These are phyloP conservation scores for Archips xylosteana DNA, from an alignment of 2,888 invertebrate genomes.

Conservation along the genomic window DNA sequence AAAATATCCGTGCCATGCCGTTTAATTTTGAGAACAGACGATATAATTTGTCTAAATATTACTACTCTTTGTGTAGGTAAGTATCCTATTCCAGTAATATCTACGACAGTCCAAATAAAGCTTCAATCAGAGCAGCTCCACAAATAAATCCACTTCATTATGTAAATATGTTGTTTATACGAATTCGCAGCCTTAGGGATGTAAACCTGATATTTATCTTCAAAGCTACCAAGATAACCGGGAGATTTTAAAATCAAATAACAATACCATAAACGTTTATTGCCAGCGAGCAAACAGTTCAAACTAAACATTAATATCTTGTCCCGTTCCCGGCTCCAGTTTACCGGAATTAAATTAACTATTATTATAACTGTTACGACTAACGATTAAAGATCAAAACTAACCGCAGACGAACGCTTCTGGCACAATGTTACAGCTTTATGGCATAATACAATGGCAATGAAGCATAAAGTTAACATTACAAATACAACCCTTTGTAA, in stretches of 20 bases:
- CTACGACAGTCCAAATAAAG: background rate
- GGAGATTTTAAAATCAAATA: conserved; percentile 63
- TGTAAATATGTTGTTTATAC: background rate
- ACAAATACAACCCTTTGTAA: conserved; percentile 53
- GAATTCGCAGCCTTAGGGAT: conserved; percentile 11
- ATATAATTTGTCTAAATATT: no score
- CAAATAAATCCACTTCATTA: conserved; percentile 9
- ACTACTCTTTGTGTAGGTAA: no score
- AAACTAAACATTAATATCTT: conserved; percentile 66
- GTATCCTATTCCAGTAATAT: background rate
- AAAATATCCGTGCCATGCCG: no score
- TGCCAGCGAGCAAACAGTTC: conserved; percentile 57
- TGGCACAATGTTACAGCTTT: conserved; percentile 56
- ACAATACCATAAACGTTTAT: conserved; percentile 65
- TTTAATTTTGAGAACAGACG: no score
- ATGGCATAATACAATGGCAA: conserved; percentile 66
- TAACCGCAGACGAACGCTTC: conserved; percentile 65
- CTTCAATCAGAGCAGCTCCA: background rate
- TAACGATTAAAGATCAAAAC: conserved; percentile 65
- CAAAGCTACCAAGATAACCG: conserved; percentile 25
- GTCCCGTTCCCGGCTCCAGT: conserved; percentile 68
- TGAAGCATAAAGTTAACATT: conserved; percentile 64
- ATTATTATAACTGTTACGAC: conserved; percentile 78
- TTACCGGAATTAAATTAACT: conserved; percentile 77
- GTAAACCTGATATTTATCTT: conserved; percentile 17